Base-by-base conservation (phyloP, 2,888 invertebrate species). In the Rhingia campestris region DNA sequence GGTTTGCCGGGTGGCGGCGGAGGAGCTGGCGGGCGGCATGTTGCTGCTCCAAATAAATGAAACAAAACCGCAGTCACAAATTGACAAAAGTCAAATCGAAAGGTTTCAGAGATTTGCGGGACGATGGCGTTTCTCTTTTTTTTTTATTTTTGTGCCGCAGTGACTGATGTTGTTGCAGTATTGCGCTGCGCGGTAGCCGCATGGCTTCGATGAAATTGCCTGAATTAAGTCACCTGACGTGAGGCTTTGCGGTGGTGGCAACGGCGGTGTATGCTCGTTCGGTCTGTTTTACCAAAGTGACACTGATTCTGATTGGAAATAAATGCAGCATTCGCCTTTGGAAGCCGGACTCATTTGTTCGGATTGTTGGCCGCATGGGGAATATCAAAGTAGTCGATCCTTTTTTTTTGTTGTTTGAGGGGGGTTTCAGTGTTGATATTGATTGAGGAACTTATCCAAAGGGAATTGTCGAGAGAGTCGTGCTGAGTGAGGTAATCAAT, bases 11-110 rank as follows among this genome's bases (percentile, higher is more conserved):
- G 22, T 22, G 51, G 66, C 47, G 56, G 33, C 6, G 54, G 45
- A 35, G 63, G 22, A 22, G 69, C 43, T 12, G 56, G 7, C 47
- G 45, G 43, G 6, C 59, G 64, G 32, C 43, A 54, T 33, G 58
- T 22, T 14, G 22, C 37, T 74, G 80, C 74, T 80, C 80, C 66
- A 80, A 84, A 84, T 84, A 70, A 84, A 84, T 70, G 74, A 80
- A 75, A 80, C 75, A 80, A 80, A 84, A 74, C 80, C 69, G 53
- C 80, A 22, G 22, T 22, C 22, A 75, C 80, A 84, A 80, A 84
- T 80, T 75, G 84, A 84, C 74, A 80, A 84, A 80, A 84, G 84
- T 75, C 84, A 75, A 75, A 74, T 64, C 74, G 80, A 84, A 84
- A 84, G 64, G 69, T 70, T 84, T 45, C 66, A 69, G 45, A 58